Base-by-base conservation (phyloP, 1,140 invertebrate species). In the Caenorhabditis tropicalis region DNA sequence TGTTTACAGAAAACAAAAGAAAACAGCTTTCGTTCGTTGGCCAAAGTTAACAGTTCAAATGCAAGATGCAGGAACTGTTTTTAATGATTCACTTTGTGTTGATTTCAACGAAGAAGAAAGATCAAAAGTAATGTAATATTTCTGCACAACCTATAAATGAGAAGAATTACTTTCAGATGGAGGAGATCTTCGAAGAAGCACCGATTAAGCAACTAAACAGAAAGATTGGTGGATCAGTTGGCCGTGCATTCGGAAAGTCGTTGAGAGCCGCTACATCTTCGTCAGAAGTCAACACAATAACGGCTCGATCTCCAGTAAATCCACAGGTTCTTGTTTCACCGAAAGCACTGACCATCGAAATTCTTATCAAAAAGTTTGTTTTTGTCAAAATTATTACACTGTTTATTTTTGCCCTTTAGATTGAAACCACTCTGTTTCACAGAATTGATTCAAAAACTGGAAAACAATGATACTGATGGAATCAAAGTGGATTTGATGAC, bases 401-500 rank as follows among this genome's bases (percentile, higher is more conserved):
- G 5, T 74, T 3, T 19, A 43, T 9, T 24, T 21, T 74, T 24
- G 24, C 24, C 2, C 43, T 74, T 74, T 24, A 74, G 65, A 46
- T 46, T 74, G n/a, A 74, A 74, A 15, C 65, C 65, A 10, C 33
- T 74, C 29, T 33, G 43, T 39, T 74, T 74, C 36, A 74, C 36
- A 16, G 36, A 74, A 15, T 74, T 74, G 36, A 74, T 74, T 21
- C 21, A 74, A 21, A 74, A 74, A 43, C 12, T 74, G 36, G 65
- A 74, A 15, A 10, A 6, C 12, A 74, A 74, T 21, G 65, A 74
- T 6, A 74, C 65, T 1, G 65, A 74, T 3, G 65, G 65, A 46
- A 74, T 74, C 12, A 74, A 74, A 74, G 65, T 74, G 1, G 65
- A 74, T 24, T 24, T 74, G 65, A 74, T 74, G 65, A 74, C 65